Base-by-base conservation (phyloP, 2,888 invertebrate genomes). In the Malthinus seriepunctatus region DNA sequence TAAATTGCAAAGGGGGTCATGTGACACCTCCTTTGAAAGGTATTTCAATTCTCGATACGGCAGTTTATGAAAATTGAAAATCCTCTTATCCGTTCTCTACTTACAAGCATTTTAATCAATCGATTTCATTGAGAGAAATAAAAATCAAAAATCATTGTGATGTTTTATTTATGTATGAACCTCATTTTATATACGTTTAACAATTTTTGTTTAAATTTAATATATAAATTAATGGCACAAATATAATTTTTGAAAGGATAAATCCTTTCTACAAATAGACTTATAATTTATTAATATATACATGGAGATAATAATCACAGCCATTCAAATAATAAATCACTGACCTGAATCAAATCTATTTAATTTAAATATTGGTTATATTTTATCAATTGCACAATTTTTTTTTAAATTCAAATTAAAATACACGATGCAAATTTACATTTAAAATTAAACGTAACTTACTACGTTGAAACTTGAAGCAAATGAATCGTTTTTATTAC, bases 201-300 rank as follows among this genome's bases (percentile, higher is more conserved):
- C 63, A 63, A 60, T 53, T 46, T 58, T 52, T 23, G 23, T 23
- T 23, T 23, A 23, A 23, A 23, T 61, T 56, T 61, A 62, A 62
- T 63, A 69, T 65, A 69, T 69, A 69, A 70, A 67, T 70, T 69
- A 70, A 70, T 70, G 70, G 70, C 70, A 70, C 70, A 69, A 66
- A 62, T 51, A 62, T 61, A 63, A 64, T 63, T 62, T n/a, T 58
- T 62, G 59, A 65, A 23, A 65, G 65, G 65, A 65, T 58, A 53
- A 63, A 56, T 56, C 53, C 56, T 66, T 56, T 23, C 23, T 60
- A 60, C 60, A 59, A 49, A 51, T 49, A 52, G 38, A 57, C 52
- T 56, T 65, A 63, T 58, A 61, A 60, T 57, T 59, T 56, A 52
- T 62, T 42, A 62, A 64, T 63, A 64, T 60, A 56, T 57, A 59